Conservation (phyloP, 2,113 vertebrate species). For the Gracilinanus agilis region DNA sequence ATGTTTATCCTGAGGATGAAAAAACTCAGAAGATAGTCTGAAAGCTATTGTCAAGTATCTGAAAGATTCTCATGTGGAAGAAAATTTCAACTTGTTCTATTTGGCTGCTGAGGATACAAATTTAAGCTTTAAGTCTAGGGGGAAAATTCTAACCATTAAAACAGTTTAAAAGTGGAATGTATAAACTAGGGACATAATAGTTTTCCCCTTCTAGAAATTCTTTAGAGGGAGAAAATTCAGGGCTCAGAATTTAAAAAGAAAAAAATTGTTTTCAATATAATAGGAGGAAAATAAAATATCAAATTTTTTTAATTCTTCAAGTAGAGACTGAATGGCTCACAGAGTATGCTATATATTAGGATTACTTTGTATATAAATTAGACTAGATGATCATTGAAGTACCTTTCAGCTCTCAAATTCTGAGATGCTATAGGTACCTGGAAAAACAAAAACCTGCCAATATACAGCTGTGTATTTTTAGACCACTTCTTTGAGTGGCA, state of each 20-base stretch:
- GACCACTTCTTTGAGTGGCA: not conserved
- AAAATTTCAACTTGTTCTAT: not conserved
- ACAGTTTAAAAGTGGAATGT: not conserved
- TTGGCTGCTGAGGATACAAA: not conserved
- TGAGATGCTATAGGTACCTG: not conserved
- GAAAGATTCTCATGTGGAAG: not conserved
- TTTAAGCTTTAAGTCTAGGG: not conserved
- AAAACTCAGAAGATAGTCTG: not conserved
- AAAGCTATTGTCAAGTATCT: not conserved
- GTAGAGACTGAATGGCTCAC: not conserved
- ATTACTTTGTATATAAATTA: not conserved
- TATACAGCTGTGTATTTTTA: not conserved
- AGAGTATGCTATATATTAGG: not conserved
- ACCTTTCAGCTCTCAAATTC: not conserved
- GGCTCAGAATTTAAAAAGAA: too few species aligned
- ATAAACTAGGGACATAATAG: not conserved
- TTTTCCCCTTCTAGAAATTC: not conserved
- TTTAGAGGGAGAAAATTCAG: not conserved
- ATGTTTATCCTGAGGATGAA: not conserved
- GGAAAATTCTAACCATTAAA: not conserved
- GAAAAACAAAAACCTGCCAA: not conserved
- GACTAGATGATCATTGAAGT: not conserved
- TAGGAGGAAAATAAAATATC: too few species aligned
- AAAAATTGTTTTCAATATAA: too few species aligned
- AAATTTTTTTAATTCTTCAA: not conserved